These are phyloP conservation scores for Haplotaxodon microlepis DNA, from an alignment of 2,113 vertebrate species.

Conservation along the genomic window DNA sequence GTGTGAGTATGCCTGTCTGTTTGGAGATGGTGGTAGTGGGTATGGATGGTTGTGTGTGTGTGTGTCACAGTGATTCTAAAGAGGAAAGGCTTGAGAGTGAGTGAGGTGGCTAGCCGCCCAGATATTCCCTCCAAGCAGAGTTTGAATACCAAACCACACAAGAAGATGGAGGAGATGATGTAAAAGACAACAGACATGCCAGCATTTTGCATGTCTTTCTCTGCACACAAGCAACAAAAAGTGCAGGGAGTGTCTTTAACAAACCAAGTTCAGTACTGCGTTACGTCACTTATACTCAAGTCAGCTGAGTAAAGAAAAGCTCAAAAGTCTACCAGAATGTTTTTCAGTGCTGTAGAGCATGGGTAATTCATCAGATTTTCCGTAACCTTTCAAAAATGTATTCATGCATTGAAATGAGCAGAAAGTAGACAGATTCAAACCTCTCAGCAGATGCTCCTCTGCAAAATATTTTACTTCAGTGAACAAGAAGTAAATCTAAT, in stretches of 20 bases:
- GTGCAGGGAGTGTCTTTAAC: background rate
- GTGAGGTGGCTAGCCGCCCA: slow-evolving; percentile 41
- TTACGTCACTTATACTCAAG: background rate
- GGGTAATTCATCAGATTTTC: background rate
- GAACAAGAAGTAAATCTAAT: background rate
- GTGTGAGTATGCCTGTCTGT: slow-evolving; percentile 16
- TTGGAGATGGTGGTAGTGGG: background rate
- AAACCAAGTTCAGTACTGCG: background rate
- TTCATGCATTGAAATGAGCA: background rate
- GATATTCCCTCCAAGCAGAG: slow-evolving; percentile 40
- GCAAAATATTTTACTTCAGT: background rate
- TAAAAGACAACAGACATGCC: background rate
- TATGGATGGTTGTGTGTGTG: background rate
- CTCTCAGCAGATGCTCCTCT: background rate
- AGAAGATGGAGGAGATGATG: slow-evolving; percentile 31
- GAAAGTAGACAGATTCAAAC: background rate
- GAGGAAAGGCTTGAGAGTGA: slow-evolving; percentile 29
- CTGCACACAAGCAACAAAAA: background rate
- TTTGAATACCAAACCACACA: slow-evolving; percentile 56
- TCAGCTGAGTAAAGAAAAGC: background rate
- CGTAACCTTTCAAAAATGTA: background rate
- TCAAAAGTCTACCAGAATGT: background rate
- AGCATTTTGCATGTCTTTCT: background rate
- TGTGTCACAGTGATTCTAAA: slow-evolving; percentile 37
- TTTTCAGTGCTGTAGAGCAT: background rate